Evolutionary conservation across 1,140 invertebrate species (phyloP).

Genomic region (Bicyclus anynana): DNA sequence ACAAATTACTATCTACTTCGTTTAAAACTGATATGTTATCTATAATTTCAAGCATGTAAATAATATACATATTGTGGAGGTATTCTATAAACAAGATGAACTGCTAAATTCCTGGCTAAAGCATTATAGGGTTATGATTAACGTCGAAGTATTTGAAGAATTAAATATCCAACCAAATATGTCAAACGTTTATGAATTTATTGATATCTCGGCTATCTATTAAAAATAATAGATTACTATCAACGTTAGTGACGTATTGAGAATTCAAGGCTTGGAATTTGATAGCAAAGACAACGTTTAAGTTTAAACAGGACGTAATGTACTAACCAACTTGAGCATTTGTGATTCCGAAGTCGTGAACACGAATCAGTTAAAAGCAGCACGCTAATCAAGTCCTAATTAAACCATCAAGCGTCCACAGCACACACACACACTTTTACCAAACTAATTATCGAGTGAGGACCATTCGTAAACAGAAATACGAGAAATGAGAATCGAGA

Average conservation of each 20-base stretch:
- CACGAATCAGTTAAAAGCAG: constrained; percentile 42
- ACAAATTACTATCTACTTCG: not conserved
- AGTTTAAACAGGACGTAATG: not conserved
- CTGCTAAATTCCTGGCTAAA: no score
- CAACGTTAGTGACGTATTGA: no score
- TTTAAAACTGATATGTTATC: not conserved
- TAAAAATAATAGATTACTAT: no score
- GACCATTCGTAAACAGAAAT: constrained; percentile 42
- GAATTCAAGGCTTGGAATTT: not conserved
- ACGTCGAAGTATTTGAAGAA: no score
- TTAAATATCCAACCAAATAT: no score
- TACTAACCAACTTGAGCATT: constrained; percentile 72
- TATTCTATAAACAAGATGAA: no score
- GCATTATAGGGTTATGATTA: no score
- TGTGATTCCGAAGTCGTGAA: constrained; percentile 37
- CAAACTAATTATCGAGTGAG: constrained; percentile 55
- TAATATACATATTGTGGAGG: no score
- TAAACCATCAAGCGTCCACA: constrained; percentile 63
- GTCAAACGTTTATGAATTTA: no score
- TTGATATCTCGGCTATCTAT: no score
- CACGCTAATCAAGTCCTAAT: constrained; percentile 58
- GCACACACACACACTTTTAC: constrained; percentile 72
- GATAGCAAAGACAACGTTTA: not conserved
- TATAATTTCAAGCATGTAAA: constrained; percentile 4
- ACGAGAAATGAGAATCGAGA: constrained; percentile 20